Evolutionary conservation across 2,797 vertebrate species (phyloP).

Genomic region (Knipowitschia caucasica): DNA sequence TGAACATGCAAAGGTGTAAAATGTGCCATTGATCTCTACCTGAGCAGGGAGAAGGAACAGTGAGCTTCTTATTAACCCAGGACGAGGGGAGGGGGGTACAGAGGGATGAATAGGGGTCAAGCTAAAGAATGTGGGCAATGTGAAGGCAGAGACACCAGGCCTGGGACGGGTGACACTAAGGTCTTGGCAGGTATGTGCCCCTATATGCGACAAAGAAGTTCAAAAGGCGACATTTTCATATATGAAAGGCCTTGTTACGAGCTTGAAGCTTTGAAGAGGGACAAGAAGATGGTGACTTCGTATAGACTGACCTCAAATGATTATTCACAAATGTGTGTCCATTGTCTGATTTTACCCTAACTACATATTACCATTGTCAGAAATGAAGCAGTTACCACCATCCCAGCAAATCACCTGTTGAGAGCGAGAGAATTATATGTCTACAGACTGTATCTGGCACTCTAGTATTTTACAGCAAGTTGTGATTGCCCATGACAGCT

Average conservation of each 20-base stretch:
- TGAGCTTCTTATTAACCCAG: constrained; percentile 63
- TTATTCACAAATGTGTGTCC: not conserved
- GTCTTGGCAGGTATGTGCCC: constrained; percentile 57
- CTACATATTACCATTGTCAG: constrained; percentile 4
- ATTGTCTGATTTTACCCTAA: constrained; percentile 5
- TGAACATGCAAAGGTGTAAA: constrained; percentile 46
- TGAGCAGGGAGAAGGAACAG: constrained; percentile 60
- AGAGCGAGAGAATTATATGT: constrained; percentile 5
- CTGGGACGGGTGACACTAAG: constrained; percentile 23
- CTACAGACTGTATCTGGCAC: constrained; percentile 5
- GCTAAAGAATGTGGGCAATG: constrained; percentile 73
- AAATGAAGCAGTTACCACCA: constrained; percentile 1
- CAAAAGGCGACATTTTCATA: not conserved
- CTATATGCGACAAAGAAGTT: constrained; percentile 23
- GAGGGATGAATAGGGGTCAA: constrained; percentile 66
- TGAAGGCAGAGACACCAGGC: constrained; percentile 32
- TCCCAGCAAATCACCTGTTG: constrained; percentile 8
- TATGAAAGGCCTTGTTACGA: too few species aligned
- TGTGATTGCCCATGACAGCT: constrained; percentile 40
- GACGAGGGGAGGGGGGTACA: constrained; percentile 27
- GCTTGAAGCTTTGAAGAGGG: constrained; percentile 12
- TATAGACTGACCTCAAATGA: constrained; percentile 9
- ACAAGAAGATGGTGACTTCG: constrained; percentile 16
- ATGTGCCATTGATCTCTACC: constrained; percentile 42
- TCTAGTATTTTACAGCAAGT: constrained; percentile 13